Base-by-base conservation (phyloP, 2,888 invertebrate genomes). In the Lasioglossum calceatum region DNA sequence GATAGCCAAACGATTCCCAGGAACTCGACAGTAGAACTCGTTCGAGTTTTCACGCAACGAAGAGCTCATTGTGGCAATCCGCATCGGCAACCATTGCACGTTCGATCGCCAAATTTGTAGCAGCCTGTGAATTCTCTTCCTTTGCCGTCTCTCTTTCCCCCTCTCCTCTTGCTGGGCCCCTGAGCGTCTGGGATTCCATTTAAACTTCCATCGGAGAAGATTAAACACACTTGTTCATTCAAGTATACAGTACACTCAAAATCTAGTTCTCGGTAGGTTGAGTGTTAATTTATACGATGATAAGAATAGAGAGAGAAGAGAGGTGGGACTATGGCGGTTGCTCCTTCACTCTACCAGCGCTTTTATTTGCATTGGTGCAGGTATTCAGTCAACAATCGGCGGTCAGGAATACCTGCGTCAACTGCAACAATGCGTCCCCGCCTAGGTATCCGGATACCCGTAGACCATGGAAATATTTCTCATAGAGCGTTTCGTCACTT, bases 341-440 rank as follows among this genome's bases (percentile, higher is more conserved):
- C 16, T 27, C 64, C 54, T 79, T 54, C 77, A 70, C 82, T 77
- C 77, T 67, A 64, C 42, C 39, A 54, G 23, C 70, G 79, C 47
- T 64, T 82, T 67, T 87, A 85, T 91, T 90, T 88, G 81, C 87
- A 70, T 77, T 79, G 61, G 72, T 58, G 82, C 78, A 77, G 71
- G 76, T 61, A 86, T 90, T 91, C 84, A 91, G 81, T 91, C 91
- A 91, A 91, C 87, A 90, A 81, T 86, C 79, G 73, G 19, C 73
- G 77, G 23, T 16, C 81, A 77, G 77, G 78, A 77, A 76, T 89
- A 89, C 85, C 82, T 82, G 86, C 83, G 71, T 67, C 50, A 50
- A 64, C 50, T 36, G 39, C 80, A 86, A 90, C 90, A 88, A 90
- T 70, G 39, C 70, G n/a, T 10, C 23, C 67, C 67, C 32, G 32